phyloP scores from a whole-genome alignment of 2,797 vertebrate species.

The Nyctalus aviator region DNA sequence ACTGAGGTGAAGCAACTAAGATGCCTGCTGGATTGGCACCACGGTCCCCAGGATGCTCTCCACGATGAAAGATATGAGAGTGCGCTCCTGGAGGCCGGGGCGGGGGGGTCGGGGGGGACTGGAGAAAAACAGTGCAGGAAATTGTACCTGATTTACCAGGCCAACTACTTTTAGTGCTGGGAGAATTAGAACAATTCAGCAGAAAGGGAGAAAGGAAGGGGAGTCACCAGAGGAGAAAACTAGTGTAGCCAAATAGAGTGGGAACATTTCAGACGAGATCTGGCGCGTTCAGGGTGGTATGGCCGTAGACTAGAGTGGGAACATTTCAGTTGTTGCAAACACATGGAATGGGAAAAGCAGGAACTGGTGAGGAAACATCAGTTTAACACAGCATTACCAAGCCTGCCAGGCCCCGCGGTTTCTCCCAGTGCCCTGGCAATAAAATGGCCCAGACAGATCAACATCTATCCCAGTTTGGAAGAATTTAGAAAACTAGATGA shows the following conservation, averaged over 20 bases:
- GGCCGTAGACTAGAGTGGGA: too few relatives aligned
- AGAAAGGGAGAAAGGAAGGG: background rate
- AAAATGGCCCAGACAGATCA: background rate
- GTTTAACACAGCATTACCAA: background rate
- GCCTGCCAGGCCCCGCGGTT: background rate
- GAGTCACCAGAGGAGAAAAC: background rate
- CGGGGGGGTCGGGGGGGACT: fast-evolving
- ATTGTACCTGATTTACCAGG: background rate
- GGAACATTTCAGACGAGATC: too few relatives aligned
- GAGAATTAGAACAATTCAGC: slow-evolving; percentile 37
- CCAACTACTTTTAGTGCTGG: background rate
- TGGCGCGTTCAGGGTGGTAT: too few relatives aligned
- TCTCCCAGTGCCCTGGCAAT: background rate
- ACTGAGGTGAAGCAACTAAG: background rate
- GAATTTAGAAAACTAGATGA: slow-evolving; percentile 26
- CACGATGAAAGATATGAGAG: background rate
- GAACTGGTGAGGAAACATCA: background rate
- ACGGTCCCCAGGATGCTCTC: background rate
- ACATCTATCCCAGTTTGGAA: background rate
- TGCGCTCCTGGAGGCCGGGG: background rate
- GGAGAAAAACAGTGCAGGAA: background rate
- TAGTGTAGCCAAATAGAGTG: background rate
- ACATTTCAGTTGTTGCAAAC: slow-evolving; percentile 2
- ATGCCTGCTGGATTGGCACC: background rate
- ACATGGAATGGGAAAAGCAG: background rate